Conservation (phyloP, 2,113 vertebrate genomes). For the Phoxinus phoxinus region DNA sequence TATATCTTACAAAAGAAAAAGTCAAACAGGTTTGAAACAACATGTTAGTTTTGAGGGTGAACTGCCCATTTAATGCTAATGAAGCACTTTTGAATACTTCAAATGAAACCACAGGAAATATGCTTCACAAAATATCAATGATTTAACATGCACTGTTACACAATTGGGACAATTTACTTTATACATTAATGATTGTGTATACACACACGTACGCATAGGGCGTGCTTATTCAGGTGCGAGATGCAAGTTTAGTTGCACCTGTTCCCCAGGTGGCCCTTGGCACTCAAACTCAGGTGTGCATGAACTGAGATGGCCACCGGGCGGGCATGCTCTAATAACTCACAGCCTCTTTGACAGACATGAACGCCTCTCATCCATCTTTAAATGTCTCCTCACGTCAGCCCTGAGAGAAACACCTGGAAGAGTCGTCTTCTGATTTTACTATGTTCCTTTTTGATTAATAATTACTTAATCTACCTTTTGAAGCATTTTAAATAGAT, state of each 20-base stretch:
- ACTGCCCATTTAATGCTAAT: not conserved
- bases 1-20: not conserved
- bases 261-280: slow-evolving; percentile 53
- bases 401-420: slow-evolving; percentile 32
- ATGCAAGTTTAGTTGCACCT: slow-evolving; percentile 50
- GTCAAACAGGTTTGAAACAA: not conserved
- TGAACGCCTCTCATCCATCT: slow-evolving; percentile 40
- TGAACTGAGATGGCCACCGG: slow-evolving; percentile 51
- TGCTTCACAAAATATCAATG: not conserved
- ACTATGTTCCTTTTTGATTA: not conserved
- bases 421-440: not conserved
- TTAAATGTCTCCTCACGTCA: slow-evolving; percentile 31
- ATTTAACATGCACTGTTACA: not conserved
- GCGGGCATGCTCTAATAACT: slow-evolving; percentile 52
- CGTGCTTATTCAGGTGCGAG: slow-evolving; percentile 46
- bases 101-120: not conserved
- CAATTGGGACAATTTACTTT: slow-evolving; percentile 14
- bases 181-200: slow-evolving; percentile 7
- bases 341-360: slow-evolving; percentile 33
- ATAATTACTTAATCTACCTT: not conserved
- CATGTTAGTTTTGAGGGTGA: not conserved
- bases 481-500: not conserved
- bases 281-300: slow-evolving; percentile 56
- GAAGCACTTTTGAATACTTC: slow-evolving; percentile 1
- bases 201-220: not conserved